Conservation (phyloP, 35 echinoderm and acorn worm genomes). For the Strongylocentrotus purpuratus region DNA sequence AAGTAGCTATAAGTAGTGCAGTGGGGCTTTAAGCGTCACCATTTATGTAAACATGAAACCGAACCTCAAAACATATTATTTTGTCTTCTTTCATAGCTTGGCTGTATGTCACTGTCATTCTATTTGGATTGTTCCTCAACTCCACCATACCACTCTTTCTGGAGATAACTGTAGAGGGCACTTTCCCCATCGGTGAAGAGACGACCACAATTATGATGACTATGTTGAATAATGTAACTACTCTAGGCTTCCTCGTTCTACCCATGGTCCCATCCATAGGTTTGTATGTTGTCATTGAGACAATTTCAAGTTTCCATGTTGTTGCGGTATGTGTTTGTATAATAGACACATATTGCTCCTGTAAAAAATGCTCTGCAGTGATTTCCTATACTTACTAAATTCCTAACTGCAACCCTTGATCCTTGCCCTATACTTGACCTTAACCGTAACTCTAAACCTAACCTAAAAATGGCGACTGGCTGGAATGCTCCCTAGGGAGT, state of each 20-base stretch:
- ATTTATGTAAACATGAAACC: no score
- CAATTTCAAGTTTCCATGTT: background rate
- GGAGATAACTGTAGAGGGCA: slow-evolving; percentile 76
- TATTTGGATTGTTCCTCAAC: slow-evolving; percentile 67
- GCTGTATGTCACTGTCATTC: slow-evolving; percentile 61
- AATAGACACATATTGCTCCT: background rate
- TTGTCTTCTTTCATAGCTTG: slow-evolving; percentile 51
- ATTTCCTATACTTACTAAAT: no score
- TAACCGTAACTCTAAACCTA: no score
- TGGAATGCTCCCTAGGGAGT: no score
- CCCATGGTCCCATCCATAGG: slow-evolving; percentile 42
- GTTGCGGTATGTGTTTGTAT: background rate
- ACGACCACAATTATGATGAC: slow-evolving; percentile 69
- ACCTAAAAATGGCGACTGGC: no score
- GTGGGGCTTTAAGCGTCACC: no score
- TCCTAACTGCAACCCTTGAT: no score
- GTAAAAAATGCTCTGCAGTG: background rate
- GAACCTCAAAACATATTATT: background rate
- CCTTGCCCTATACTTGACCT: no score
- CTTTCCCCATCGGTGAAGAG: slow-evolving; percentile 79
- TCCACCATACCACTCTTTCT: slow-evolving; percentile 76
- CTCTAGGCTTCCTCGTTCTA: slow-evolving; percentile 72
- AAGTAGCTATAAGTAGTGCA: no score
- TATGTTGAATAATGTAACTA: slow-evolving; percentile 66
- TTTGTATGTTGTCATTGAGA: slow-evolving; percentile 21